Conservation (phyloP, 2,888 invertebrate species). For the Rotaria magnacalcarata region DNA sequence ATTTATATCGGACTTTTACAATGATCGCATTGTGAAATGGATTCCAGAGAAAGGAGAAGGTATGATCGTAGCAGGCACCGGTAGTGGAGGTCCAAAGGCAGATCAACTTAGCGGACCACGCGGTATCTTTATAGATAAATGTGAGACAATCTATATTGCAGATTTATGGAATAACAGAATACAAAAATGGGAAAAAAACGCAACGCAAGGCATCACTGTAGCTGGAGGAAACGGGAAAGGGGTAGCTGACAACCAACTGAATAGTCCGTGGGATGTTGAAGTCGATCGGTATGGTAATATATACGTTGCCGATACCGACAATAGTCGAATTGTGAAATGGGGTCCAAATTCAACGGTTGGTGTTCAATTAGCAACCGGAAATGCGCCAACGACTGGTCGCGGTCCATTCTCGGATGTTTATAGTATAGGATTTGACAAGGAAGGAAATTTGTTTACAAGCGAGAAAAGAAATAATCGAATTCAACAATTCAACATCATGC, state of each 20-base stretch:
- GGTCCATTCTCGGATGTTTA: no score
- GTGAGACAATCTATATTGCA: background rate
- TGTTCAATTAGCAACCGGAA: no score
- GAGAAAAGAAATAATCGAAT: no score
- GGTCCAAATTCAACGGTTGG: no score
- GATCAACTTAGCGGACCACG: background rate
- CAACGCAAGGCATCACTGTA: background rate
- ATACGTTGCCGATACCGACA: background rate
- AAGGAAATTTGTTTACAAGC: no score
- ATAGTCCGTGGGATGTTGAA: conserved; percentile 18
- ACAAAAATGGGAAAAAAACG: background rate
- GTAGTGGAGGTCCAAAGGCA: background rate
- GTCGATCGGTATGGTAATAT: background rate
- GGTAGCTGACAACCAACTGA: background rate
- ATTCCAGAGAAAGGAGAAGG: background rate
- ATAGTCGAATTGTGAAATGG: background rate
- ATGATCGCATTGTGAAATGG: conserved; percentile 32
- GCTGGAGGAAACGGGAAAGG: background rate
- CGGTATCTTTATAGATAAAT: background rate
- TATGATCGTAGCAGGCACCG: background rate
- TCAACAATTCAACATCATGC: no score
- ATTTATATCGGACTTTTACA: conserved; percentile 3
- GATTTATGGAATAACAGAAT: background rate
- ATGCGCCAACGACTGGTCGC: no score
- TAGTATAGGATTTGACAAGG: no score